Conservation (phyloP, 2,888 invertebrate genomes). For the Scaptomyza tumidula region DNA sequence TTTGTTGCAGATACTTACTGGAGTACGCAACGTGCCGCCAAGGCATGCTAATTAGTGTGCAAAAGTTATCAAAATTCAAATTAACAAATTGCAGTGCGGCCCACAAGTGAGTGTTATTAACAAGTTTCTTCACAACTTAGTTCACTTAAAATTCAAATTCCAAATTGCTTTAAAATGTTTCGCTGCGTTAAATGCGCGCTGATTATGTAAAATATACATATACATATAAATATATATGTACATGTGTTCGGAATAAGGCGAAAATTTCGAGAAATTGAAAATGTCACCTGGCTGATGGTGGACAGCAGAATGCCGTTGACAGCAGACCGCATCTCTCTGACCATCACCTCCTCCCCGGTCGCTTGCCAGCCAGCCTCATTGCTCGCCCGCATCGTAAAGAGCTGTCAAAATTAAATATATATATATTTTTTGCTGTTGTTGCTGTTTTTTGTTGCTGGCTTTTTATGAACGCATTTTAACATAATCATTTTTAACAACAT, state of each 20-base stretch:
- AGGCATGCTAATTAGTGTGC: conserved; percentile 76
- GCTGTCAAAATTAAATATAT: conserved; percentile 69
- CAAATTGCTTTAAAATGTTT: conserved; percentile 6
- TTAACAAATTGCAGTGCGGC: conserved; percentile 49
- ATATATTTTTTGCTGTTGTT: conserved; percentile 19
- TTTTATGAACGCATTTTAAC: conserved; percentile 52
- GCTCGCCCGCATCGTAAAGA: conserved; percentile 39
- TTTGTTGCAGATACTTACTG: conserved; percentile 11
- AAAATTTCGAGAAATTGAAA: conserved; percentile 40
- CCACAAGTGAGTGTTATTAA: conserved; percentile 60
- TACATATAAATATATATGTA: conserved; percentile 9
- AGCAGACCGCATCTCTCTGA: not conserved
- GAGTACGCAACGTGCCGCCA: conserved; percentile 50
- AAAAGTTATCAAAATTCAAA: conserved; percentile 53
- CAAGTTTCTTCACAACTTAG: not conserved
- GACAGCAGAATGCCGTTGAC: conserved; percentile 13
- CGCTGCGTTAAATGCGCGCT: conserved; percentile 49
- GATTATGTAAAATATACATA: conserved; percentile 69
- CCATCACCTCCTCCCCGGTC: not conserved
- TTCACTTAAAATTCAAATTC: not conserved
- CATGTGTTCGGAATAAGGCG: conserved; percentile 20
- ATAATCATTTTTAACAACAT: conserved; percentile 50
- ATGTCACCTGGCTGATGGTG: conserved; percentile 70
- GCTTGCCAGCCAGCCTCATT: conserved; percentile 1
- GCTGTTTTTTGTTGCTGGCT: conserved; percentile 34